Conservation (phyloP, 2,888 invertebrate genomes). For the Heliconius erato region DNA sequence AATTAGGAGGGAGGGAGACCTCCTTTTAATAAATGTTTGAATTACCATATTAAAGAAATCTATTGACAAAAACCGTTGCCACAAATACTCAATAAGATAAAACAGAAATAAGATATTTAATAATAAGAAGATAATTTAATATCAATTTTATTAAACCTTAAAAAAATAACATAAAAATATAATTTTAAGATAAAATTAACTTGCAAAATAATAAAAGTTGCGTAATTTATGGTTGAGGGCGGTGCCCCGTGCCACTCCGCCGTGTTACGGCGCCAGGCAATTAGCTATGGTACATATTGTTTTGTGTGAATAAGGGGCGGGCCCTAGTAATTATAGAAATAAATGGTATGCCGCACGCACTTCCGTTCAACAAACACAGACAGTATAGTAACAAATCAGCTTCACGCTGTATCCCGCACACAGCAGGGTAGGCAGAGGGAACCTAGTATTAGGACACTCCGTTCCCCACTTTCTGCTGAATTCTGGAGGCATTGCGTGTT, state of each 20-base stretch:
- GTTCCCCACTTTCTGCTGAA: too few species aligned
- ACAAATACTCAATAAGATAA: too few species aligned
- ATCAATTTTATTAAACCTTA: neutral
- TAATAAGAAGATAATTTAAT: neutral
- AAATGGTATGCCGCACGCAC: constrained; percentile 1
- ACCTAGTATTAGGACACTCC: too few species aligned
- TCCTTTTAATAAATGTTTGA: too few species aligned
- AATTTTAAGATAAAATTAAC: constrained; percentile 1
- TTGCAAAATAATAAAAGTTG: neutral
- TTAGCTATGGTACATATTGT: constrained; percentile 20
- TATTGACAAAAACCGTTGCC: too few species aligned
- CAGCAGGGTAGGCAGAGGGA: too few species aligned
- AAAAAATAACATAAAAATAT: neutral
- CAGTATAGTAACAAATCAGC: neutral
- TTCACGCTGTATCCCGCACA: too few species aligned
- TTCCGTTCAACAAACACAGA: neutral
- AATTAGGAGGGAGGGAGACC: too few species aligned
- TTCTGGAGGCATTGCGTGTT: too few species aligned
- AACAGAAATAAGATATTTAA: neutral
- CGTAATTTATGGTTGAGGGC: constrained; percentile 20
- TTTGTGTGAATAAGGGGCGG: constrained; percentile 18
- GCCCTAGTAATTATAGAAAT: neutral
- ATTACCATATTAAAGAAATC: too few species aligned
- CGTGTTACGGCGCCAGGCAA: constrained; percentile 14
- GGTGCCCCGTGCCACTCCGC: constrained; percentile 13